Conservation (phyloP, 2,797 vertebrate species). For the Paratrypauchen microcephalus region DNA sequence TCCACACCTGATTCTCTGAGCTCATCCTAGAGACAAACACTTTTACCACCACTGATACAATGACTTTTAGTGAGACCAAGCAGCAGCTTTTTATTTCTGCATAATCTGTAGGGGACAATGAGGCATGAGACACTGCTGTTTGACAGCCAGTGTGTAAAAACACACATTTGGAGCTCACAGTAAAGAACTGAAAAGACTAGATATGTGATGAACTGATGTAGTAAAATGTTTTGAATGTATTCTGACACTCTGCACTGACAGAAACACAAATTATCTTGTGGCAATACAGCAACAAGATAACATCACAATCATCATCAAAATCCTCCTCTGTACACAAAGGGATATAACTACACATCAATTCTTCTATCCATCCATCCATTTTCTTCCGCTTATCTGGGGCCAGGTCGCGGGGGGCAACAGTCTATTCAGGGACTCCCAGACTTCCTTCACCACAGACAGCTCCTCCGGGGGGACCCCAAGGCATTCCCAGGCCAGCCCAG, state of each 20-base stretch:
- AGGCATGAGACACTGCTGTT: conserved; percentile 55
- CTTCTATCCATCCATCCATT: too few relatives aligned
- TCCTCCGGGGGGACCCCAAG: too few relatives aligned
- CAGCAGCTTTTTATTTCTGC: conserved; percentile 55
- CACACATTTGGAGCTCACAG: conserved; percentile 59
- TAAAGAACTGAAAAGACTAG: conserved; percentile 60
- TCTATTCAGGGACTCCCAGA: too few relatives aligned
- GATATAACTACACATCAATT: conserved; percentile 27
- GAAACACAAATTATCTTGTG: conserved; percentile 51
- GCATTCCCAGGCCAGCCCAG: too few relatives aligned
- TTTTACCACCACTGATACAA: conserved; percentile 46
- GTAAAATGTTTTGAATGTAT: conserved; percentile 60
- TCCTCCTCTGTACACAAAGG: conserved; percentile 51
- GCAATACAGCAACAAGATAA: conserved; percentile 48
- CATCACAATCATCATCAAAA: conserved; percentile 53
- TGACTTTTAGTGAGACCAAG: conserved; percentile 50
- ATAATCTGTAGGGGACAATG: conserved; percentile 61
- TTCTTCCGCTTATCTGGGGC: too few relatives aligned
- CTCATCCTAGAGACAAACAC: conserved; percentile 42
- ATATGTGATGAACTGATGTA: conserved; percentile 61
- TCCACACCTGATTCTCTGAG: conserved; percentile 33
- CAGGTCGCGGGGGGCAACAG: too few relatives aligned
- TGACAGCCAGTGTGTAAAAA: conserved; percentile 64
- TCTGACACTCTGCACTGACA: conserved; percentile 51
- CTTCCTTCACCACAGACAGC: too few relatives aligned